Conservation (phyloP, 2,888 invertebrate genomes). For the Callyntrura guangdongensis region DNA sequence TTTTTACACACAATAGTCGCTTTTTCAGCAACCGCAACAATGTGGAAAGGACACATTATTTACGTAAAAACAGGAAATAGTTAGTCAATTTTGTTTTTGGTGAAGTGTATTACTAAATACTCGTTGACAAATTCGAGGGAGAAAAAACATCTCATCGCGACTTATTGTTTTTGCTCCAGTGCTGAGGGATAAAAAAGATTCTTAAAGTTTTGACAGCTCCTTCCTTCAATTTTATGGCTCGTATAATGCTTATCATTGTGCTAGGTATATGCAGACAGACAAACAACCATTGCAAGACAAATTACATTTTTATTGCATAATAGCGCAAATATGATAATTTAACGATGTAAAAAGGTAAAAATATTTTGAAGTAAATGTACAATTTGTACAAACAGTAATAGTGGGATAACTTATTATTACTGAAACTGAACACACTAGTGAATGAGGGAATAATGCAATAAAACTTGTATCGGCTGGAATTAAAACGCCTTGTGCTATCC, state of each 20-base stretch:
- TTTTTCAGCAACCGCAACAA: not conserved
- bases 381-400: too few relatives aligned
- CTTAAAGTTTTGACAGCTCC: too few relatives aligned
- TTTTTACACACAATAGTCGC: not conserved
- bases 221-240: too few relatives aligned
- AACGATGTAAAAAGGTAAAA: conserved; percentile 22
- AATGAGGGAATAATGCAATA: not conserved
- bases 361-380: too few relatives aligned
- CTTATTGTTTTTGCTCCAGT: too few relatives aligned
- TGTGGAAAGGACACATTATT: not conserved
- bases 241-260: not conserved
- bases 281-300: not conserved
- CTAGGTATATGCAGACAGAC: not conserved
- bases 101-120: not conserved
- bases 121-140: too few relatives aligned
- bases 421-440: not conserved
- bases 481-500: not conserved
- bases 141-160: too few relatives aligned
- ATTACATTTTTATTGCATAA: conserved; percentile 24
- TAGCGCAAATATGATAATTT: conserved; percentile 27
- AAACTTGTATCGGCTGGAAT: not conserved
- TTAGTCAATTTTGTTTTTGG: not conserved
- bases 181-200: too few relatives aligned
- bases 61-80: conserved; percentile 15
- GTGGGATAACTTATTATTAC: not conserved